Evolutionary conservation across 2,888 invertebrate genomes (phyloP), one percentile per base, ranked within the genome.

Genomic region (Gymnosoma rotundatum): DNA sequence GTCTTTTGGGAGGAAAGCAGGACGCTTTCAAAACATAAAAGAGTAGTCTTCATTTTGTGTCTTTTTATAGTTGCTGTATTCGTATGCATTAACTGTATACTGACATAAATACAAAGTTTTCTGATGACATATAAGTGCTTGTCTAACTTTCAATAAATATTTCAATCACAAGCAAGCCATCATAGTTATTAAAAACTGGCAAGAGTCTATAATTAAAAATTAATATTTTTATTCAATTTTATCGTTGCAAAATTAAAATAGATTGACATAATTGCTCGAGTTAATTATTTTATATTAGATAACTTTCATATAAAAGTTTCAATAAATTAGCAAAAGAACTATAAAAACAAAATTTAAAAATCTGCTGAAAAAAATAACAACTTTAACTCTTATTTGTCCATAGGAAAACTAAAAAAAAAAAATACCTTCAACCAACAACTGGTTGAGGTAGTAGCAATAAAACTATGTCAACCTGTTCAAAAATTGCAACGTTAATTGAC

Each of bases 401-500:
- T 50, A 16, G 25, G 36, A 21, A 36, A 21, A 36, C 7, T 25
- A 25, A 25, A 1, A 12, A 36, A 14, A 60, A 64, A 79, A 72
- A 72, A 18, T 66, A 50, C 64, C 25, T 32, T 50, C 61, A 56
- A 70, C 16, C 78, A 25, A 38, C 36, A 38, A 80, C 20, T 69
- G 61, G 52, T 80, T 67, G 58, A 79, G 25, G 58, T 16, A 66
- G 50, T 67, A 67, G 54, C 20, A 67, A 21, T 50, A 63, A 74
- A 75, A 75, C 69, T 81, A 32, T 75, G 75, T 75, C 70, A 52
- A 58, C 63, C 56, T 74, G 74, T 60, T 67, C 25, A 69, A 81
- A 81, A 67, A 54, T 20, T 67, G 45, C 81, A 56, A 58, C 69
- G 58, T 58, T 81, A 75, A 75, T 81, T 81, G 81, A 70, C 81